These are phyloP conservation scores for Gadopsis bispinosus DNA, from an alignment of 2,797 vertebrate species.

Conservation along the genomic window DNA sequence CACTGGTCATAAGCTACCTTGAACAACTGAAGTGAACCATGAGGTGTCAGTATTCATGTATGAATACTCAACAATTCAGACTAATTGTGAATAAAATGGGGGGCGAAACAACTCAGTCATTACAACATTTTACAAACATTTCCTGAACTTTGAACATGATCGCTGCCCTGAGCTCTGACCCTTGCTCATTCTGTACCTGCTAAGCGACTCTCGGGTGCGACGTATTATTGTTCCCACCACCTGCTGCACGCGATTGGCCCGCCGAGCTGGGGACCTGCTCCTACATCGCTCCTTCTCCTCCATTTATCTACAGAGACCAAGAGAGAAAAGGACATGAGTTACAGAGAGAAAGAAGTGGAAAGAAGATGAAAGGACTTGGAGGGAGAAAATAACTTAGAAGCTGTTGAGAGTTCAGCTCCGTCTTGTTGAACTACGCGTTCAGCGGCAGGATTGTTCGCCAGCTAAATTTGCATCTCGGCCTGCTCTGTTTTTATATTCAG, in stretches of 20 bases:
- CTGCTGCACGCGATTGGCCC: conserved; percentile 93
- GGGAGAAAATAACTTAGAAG: conserved; percentile 27
- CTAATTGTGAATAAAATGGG: neutral
- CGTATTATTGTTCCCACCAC: conserved; percentile 97
- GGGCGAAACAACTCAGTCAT: neutral
- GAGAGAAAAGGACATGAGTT: conserved; percentile 27
- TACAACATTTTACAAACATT: neutral
- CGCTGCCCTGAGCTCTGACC: neutral
- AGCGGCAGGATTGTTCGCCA: conserved; percentile 15
- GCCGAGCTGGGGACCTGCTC: conserved; percentile 90
- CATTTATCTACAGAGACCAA: conserved; percentile 84
- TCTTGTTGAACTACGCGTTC: conserved; percentile 30
- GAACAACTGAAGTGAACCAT: neutral
- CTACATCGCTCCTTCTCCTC: conserved; percentile 89
- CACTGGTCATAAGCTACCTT: neutral
- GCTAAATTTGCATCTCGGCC: conserved; percentile 47
- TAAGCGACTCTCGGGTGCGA: conserved; percentile 90
- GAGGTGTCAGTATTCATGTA: neutral
- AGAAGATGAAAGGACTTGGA: conserved; percentile 42
- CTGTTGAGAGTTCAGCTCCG: conserved; percentile 20
- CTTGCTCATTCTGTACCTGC: conserved; percentile 84
- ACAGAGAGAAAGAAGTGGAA: conserved; percentile 5
- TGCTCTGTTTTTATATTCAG: conserved; percentile 61
- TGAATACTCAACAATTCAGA: neutral
- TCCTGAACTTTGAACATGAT: neutral